Percentiles rank a stretch among this genome's conserved stretches.
Conservation (phyloP, 2,888 invertebrate genomes). For the Andrena marginata region DNA sequence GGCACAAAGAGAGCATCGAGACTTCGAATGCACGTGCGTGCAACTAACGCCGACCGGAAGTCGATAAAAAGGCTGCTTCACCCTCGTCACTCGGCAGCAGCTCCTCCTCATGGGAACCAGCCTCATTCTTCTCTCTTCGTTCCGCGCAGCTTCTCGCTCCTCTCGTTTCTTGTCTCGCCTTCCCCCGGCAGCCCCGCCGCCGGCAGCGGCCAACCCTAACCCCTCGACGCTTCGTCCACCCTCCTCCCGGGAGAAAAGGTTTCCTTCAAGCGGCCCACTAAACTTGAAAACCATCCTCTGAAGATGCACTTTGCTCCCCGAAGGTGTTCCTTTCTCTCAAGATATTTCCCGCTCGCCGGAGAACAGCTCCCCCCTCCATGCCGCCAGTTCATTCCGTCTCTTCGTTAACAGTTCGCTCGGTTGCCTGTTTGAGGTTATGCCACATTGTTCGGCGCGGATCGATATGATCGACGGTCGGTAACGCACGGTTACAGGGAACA, state of each 20-base stretch:
- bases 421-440: too few species aligned
- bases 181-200: not conserved
- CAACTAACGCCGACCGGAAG: constrained; percentile 84
- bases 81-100: constrained; percentile 84
- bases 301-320: constrained; percentile 47
- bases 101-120: constrained; percentile 84
- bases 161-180: constrained; percentile 40
- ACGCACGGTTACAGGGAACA: not conserved
- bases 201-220: not conserved
- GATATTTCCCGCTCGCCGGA: not conserved
- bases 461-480: constrained; percentile 8
- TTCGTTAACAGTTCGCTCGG: too few species aligned
- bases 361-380: not conserved
- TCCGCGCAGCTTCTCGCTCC: constrained; percentile 25
- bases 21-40: constrained; percentile 82
- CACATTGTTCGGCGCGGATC: not conserved
- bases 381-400: not conserved
- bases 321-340: constrained; percentile 34
- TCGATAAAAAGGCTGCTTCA: constrained; percentile 85
- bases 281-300: constrained; percentile 55
- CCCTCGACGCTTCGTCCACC: constrained; percentile 3
- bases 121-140: constrained; percentile 68
- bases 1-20: constrained; percentile 80
- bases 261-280: constrained; percentile 58
- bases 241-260: constrained; percentile 21